These are phyloP conservation scores for Babyrousa celebensis DNA, from an alignment of 2,797 vertebrate genomes.

Conservation along the genomic window DNA sequence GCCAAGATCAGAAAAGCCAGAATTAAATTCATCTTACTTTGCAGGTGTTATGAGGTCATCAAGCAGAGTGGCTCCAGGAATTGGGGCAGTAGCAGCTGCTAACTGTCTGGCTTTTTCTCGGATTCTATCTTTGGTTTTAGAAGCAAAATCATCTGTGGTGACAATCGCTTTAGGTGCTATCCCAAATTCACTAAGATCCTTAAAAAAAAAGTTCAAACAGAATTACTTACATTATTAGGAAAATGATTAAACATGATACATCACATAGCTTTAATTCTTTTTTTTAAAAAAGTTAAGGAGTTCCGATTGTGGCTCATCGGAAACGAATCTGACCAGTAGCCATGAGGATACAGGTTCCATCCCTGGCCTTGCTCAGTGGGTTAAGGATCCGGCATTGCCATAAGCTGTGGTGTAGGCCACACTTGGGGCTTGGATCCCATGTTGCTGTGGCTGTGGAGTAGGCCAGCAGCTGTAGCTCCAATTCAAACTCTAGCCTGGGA, in stretches of 20 bases:
- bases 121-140: conserved; percentile 93
- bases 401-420: too few relatives aligned
- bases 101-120: conserved; percentile 95
- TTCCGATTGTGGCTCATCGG: too few relatives aligned
- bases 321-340: too few relatives aligned
- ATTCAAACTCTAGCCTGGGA: too few relatives aligned
- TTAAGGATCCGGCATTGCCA: too few relatives aligned
- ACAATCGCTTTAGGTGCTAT: conserved; percentile 96
- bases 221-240: conserved; percentile 34
- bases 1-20: neutral
- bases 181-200: conserved; percentile 98
- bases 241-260: neutral
- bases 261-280: neutral
- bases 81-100: conserved; percentile 92
- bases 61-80: conserved; percentile 96
- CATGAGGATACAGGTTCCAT: too few relatives aligned
- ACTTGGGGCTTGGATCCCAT: too few relatives aligned
- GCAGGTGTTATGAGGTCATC: conserved; percentile 96
- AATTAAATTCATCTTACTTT: conserved; percentile 90
- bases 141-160: conserved; percentile 95
- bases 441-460: too few relatives aligned
- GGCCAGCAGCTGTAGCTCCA: too few relatives aligned
- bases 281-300: neutral
- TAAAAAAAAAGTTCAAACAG: conserved; percentile 61
- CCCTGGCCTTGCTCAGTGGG: too few relatives aligned